Conservation (phyloP, 1,140 invertebrate genomes). For the Maconellicoccus hirsutus region DNA sequence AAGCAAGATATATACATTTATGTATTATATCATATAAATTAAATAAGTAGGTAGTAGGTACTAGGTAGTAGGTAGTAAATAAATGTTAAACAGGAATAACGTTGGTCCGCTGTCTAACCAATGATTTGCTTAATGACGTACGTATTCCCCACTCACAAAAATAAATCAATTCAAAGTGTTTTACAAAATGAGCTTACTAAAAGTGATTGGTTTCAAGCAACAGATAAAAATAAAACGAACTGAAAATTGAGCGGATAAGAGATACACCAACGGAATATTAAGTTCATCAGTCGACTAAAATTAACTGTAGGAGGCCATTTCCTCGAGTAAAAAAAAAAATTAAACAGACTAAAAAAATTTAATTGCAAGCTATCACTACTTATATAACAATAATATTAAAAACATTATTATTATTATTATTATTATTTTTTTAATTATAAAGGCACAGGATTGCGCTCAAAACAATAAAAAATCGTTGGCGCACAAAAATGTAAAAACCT, state of each 20-base stretch:
- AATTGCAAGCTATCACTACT: conserved; percentile 8
- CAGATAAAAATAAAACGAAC: not conserved
- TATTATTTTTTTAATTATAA: not conserved
- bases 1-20: too few relatives aligned
- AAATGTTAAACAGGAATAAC: too few relatives aligned
- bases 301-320: not conserved
- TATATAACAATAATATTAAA: conserved; percentile 5
- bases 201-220: not conserved
- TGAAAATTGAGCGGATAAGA: conserved; percentile 8
- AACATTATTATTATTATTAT: not conserved
- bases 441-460: not conserved
- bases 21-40: too few relatives aligned
- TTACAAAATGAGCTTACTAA: not conserved
- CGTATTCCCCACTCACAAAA: too few relatives aligned
- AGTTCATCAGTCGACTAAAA: conserved; percentile 8
- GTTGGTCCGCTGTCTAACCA: too few relatives aligned
- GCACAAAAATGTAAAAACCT: conserved; percentile 9
- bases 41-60: too few relatives aligned
- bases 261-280: conserved; percentile 1
- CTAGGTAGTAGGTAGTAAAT: too few relatives aligned
- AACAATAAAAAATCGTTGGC: not conserved
- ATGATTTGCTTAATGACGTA: too few relatives aligned
- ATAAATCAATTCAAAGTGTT: not conserved
- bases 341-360: conserved; percentile 10
- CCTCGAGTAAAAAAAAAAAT: not conserved